phyloP scores from a whole-genome alignment of 2,113 vertebrate genomes.

The Taxidea taxus region DNA sequence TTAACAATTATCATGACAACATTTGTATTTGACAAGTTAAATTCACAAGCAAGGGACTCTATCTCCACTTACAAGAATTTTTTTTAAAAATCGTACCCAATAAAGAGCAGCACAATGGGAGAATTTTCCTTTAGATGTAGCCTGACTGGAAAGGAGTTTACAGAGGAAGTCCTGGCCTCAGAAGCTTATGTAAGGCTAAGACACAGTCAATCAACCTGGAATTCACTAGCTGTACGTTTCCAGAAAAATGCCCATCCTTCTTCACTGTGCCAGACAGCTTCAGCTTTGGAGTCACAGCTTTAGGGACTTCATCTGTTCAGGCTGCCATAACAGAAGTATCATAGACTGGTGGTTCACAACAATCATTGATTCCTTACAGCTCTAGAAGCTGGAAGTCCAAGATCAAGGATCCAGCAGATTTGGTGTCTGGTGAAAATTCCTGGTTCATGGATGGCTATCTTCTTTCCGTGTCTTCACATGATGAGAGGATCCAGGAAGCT shows the following conservation, averaged over 20 bases:
- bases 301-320: not conserved
- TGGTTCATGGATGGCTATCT: not conserved
- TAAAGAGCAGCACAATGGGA: constrained; percentile 5
- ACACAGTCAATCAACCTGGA: not conserved
- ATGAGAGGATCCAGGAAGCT: not conserved
- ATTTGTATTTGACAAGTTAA: constrained; percentile 62
- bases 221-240: not conserved
- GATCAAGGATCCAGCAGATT: not conserved
- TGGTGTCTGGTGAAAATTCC: not conserved
- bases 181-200: not conserved
- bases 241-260: not conserved
- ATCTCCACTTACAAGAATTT: constrained; percentile 37
- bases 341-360: not conserved
- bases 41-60: constrained; percentile 38
- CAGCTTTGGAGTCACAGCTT: not conserved
- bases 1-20: constrained; percentile 51
- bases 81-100: not conserved
- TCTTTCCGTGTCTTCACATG: not conserved
- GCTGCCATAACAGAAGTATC: not conserved
- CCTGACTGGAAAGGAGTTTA: not conserved
- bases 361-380: not conserved
- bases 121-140: not conserved
- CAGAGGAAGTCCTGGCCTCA: not conserved
- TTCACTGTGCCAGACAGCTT: not conserved
- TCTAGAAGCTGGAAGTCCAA: not conserved